Evolutionary conservation across 1,140 invertebrate genomes (phyloP), one percentile per base, ranked within the genome.

Genomic region (Orius insidiosus): DNA sequence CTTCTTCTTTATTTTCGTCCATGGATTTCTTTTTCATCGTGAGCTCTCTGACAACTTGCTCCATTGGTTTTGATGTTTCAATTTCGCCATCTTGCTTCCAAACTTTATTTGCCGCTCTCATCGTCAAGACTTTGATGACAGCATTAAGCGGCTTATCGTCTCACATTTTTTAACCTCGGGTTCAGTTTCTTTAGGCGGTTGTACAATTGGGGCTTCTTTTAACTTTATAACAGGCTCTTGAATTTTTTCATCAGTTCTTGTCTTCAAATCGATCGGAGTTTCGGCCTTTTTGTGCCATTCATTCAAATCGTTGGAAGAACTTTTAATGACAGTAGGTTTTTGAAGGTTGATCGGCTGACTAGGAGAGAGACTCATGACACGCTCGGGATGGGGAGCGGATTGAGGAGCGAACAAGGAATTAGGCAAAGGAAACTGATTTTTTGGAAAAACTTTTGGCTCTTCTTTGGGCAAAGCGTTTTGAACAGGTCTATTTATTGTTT

Each of bases 61-160:
- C 49, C 19, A 51, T 43, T 14, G 47, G 43, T 44, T 48, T 49
- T 6, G 40, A 13, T 1, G 16, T 33, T 16, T 48, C 48, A 11
- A 32, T 40, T 49, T 53, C 43, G 0, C 38, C 31, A 14, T n/a
- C 10, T 8, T 34, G 30, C 1, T 35, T 50, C 32, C 8, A 46
- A 30, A 45, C 15, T 41, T 54, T 47, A 13, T 33, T 35, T 8
- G 45, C 14, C 2, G 44, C 44, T 49, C 48, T 47, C 14, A 34
- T 19, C 2, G 53, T 51, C 19, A 54, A 37, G 45, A 52, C 53
- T 32, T 54, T 50, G 43, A 54, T 52, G n/a, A 54, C 48, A 40
- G 49, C 48, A 40, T 46, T 52, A 15, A 54, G 44, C 5, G 51
- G 48, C 24, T 52, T 52, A 4, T 19, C 36, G 18, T 54, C 50